Percentiles rank a stretch among this genome's conserved stretches.
phyloP scores from a whole-genome alignment of 2,888 invertebrate species.

The Xylocampa areola region DNA sequence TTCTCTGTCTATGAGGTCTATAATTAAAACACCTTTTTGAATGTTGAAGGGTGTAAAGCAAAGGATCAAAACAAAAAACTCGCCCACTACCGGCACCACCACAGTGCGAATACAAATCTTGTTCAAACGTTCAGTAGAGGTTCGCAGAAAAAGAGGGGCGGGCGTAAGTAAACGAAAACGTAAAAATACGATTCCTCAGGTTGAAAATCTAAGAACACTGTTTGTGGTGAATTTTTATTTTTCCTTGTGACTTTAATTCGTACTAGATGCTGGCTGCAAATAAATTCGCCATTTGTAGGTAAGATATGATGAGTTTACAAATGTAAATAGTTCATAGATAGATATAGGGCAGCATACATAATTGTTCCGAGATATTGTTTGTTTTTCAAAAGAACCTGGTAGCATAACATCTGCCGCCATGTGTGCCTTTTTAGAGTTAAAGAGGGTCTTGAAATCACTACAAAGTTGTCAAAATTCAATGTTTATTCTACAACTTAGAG shows the following conservation, averaged over 20 bases:
- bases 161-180: neutral
- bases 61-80: neutral
- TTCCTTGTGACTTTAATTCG: neutral
- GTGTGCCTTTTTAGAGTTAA: no score
- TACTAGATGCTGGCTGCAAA: neutral
- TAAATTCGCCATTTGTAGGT: neutral
- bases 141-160: conserved; percentile 1
- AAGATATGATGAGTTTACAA: no score
- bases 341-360: no score
- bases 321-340: no score
- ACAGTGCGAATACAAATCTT: conserved; percentile 2
- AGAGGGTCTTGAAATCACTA: no score
- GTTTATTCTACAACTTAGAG: conserved; percentile 23
- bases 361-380: no score
- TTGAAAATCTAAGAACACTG: neutral
- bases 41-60: no score
- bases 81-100: no score
- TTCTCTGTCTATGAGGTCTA: no score
- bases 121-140: neutral
- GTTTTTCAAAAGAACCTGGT: no score
- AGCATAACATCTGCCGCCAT: no score
- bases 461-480: conserved; percentile 23
- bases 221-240: neutral
- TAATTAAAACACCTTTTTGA: no score
- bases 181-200: neutral